These are phyloP conservation scores for Drosophila koepferae DNA, from an alignment of 2,888 invertebrate species.

Conservation along the genomic window DNA sequence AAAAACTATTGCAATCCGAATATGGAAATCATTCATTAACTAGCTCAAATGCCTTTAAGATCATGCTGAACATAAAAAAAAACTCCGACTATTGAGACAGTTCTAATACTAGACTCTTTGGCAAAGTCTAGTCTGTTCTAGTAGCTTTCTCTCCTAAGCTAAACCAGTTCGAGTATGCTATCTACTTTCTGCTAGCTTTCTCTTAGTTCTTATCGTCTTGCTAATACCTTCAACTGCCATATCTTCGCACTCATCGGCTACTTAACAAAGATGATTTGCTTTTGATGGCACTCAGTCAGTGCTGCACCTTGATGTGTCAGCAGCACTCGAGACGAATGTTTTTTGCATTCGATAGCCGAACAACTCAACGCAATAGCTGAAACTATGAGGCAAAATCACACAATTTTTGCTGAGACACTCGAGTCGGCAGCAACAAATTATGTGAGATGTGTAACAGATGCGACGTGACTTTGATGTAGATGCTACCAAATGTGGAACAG, in stretches of 20 bases:
- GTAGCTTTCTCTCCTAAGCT: background rate
- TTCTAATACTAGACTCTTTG: background rate
- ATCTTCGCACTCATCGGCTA: background rate
- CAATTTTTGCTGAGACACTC: slow-evolving; percentile 25
- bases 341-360: slow-evolving; percentile 53
- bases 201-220: background rate
- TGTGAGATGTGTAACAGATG: slow-evolving; percentile 65
- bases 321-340: slow-evolving; percentile 60
- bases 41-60: background rate
- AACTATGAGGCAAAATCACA: slow-evolving; percentile 31
- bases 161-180: background rate
- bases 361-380: slow-evolving; percentile 50
- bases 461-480: slow-evolving; percentile 67
- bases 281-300: slow-evolving; percentile 16
- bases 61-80: no score
- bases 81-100: no score
- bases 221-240: background rate
- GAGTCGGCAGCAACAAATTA: slow-evolving; percentile 40
- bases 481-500: slow-evolving; percentile 67
- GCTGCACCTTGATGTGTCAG: slow-evolving; percentile 74
- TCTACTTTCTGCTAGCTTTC: background rate
- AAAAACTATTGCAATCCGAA: no score
- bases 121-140: background rate
- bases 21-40: background rate
- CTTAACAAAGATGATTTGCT: slow-evolving; percentile 4